Evolutionary conservation across 2,888 invertebrate genomes (phyloP).

Genomic region (Spisula solida): DNA sequence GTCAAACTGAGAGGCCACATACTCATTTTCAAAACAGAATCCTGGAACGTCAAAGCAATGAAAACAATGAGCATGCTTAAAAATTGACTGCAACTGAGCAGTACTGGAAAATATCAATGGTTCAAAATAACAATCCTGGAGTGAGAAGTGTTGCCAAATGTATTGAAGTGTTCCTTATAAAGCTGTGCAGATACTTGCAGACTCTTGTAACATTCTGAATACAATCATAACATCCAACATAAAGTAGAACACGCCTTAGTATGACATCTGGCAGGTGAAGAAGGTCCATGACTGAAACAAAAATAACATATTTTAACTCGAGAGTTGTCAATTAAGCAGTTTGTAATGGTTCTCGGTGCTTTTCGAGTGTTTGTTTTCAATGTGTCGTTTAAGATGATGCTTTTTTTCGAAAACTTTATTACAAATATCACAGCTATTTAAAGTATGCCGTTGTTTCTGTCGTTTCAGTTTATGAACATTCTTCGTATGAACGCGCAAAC

Average conservation of each 20-base stretch:
- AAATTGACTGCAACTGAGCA: conserved; percentile 2
- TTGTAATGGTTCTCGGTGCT: no score
- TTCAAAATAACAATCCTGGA: not conserved
- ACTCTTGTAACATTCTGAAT: not conserved
- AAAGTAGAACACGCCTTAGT: not conserved
- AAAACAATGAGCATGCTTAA: not conserved
- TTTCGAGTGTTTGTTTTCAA: no score
- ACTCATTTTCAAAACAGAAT: not conserved
- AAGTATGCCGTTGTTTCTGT: conserved; percentile 7
- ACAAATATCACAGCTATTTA: conserved; percentile 18
- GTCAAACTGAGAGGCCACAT: conserved; percentile 12
- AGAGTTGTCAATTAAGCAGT: not conserved
- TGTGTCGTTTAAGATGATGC: conserved; percentile 34
- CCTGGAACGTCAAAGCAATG: conserved; percentile 12
- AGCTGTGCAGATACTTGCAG: conserved; percentile 1
- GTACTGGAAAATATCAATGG: conserved; percentile 3
- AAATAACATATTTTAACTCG: not conserved
- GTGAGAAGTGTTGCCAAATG: not conserved
- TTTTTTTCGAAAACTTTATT: not conserved
- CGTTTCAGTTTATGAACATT: conserved; percentile 5
- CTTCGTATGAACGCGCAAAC: conserved; percentile 13
- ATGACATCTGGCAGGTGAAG: not conserved
- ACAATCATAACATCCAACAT: not conserved
- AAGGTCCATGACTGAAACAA: not conserved
- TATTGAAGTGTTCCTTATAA: conserved; percentile 7